Conservation (phyloP, 2,113 vertebrate genomes). For the Thomomys bottae region DNA sequence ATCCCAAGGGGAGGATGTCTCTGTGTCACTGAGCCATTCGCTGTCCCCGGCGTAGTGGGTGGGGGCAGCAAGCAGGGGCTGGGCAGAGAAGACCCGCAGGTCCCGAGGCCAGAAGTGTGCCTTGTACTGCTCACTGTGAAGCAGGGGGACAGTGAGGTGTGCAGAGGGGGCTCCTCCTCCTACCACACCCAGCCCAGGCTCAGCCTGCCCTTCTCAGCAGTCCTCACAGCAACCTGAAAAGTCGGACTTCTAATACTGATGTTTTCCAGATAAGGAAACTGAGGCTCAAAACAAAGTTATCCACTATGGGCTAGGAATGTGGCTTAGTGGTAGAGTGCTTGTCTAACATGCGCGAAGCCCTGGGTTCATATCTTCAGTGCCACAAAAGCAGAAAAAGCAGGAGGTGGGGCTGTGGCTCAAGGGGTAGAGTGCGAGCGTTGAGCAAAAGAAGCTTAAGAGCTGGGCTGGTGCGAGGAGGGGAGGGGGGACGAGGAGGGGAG, state of each 20-base stretch:
- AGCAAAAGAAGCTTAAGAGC: too few species aligned
- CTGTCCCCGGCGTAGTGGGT: conserved; percentile 94
- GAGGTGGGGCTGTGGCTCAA: too few species aligned
- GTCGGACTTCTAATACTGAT: neutral
- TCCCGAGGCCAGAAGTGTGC: conserved; percentile 91
- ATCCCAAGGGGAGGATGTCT: conserved; percentile 97
- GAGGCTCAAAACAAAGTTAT: neutral
- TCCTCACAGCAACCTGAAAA: neutral
- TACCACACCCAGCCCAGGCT: rapidly evolving
- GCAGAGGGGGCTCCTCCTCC: rapidly evolving
- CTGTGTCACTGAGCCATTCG: conserved; percentile 96
- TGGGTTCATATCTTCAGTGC: too few species aligned
- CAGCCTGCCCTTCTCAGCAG: neutral
- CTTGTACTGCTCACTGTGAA: conserved; percentile 92
- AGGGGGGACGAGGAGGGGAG: too few species aligned
- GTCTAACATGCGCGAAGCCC: too few species aligned
- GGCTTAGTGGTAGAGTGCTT: too few species aligned
- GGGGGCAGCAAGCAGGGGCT: conserved; percentile 93
- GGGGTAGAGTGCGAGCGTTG: too few species aligned
- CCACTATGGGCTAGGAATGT: too few species aligned
- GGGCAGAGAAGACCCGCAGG: conserved; percentile 90
- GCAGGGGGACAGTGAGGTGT: neutral
- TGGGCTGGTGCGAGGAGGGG: too few species aligned
- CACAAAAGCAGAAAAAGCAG: too few species aligned
- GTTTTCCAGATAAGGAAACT: neutral